A percentile compares a stretch with the other conserved stretches of the same genome.
phyloP scores from a whole-genome alignment of 92 coral and sea anemone species.

The Actinernus sp. region DNA sequence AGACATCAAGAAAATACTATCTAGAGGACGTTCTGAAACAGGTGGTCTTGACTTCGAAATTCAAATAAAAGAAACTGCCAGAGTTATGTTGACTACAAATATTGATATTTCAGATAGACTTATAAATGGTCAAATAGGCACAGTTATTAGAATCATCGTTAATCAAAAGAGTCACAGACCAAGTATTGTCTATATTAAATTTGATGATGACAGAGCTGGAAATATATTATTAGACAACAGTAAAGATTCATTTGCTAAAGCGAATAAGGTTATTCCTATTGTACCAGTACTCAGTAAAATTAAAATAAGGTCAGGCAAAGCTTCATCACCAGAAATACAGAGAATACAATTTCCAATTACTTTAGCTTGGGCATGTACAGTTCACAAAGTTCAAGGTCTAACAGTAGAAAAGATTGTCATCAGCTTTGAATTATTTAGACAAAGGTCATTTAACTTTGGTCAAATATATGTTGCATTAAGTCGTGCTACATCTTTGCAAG shows the following conservation, averaged over 20 bases:
- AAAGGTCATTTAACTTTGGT: slow-evolving; percentile 57
- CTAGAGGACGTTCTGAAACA: slow-evolving; percentile 28
- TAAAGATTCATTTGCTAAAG: slow-evolving; percentile 38
- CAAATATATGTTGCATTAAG: slow-evolving; percentile 77
- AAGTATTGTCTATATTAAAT: slow-evolving; percentile 50
- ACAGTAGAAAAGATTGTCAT: slow-evolving; percentile 53
- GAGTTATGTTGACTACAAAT: slow-evolving; percentile 69
- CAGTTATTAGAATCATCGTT: slow-evolving; percentile 32
- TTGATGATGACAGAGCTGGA: slow-evolving; percentile 77
- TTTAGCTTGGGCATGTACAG: slow-evolving; percentile 65
- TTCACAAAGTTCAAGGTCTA: slow-evolving; percentile 78
- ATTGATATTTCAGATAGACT: slow-evolving; percentile 64
- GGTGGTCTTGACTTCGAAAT: slow-evolving; percentile 60
- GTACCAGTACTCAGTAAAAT: slow-evolving; percentile 54
- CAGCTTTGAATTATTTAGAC: slow-evolving; percentile 48
- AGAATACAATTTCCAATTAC: slow-evolving; percentile 73
- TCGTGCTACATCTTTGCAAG: slow-evolving; percentile 50
- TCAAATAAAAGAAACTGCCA: slow-evolving; percentile 52
- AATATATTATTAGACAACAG: slow-evolving; percentile 17
- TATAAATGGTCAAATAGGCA: slow-evolving; percentile 79
- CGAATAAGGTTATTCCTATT: slow-evolving; percentile 68
- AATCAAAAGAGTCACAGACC: slow-evolving; percentile 41
- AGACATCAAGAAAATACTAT: slow-evolving; percentile 17
- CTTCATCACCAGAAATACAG: slow-evolving; percentile 81
- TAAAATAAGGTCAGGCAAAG: slow-evolving; percentile 62